A percentile compares a stretch with the other conserved stretches of the same genome.
phyloP scores from a whole-genome alignment of 2,888 invertebrate genomes.

The Argyresthia albistria region DNA sequence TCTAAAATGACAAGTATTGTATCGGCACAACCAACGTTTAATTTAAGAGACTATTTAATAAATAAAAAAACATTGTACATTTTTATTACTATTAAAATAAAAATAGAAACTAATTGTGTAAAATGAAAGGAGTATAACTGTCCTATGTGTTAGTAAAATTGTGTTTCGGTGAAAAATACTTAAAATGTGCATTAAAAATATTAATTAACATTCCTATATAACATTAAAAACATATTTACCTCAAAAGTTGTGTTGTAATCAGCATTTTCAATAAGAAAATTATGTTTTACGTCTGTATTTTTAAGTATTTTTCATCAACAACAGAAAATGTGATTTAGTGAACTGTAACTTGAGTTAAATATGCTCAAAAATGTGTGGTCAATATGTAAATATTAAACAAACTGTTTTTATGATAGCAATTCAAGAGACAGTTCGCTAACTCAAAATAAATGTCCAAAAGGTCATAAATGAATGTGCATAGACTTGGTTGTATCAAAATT shows the following conservation, averaged over 20 bases:
- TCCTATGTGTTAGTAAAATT: neutral
- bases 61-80: constrained; percentile 56
- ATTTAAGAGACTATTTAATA: constrained; percentile 27
- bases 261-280: too few species aligned
- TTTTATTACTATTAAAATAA: constrained; percentile 36
- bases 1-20: constrained; percentile 25
- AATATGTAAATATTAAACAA: too few species aligned
- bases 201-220: neutral
- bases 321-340: too few species aligned
- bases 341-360: too few species aligned
- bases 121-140: neutral
- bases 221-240: too few species aligned
- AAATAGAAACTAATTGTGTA: constrained; percentile 18
- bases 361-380: too few species aligned
- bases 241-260: too few species aligned
- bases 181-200: neutral
- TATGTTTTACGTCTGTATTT: too few species aligned
- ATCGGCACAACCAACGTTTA: constrained; percentile 64
- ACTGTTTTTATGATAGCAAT: too few species aligned
- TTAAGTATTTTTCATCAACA: too few species aligned
- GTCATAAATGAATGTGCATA: neutral
- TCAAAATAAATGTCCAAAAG: neutral
- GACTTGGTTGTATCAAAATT: neutral
- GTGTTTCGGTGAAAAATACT: constrained; percentile 3
- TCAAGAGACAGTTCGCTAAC: neutral